Conservation (phyloP, 1,140 invertebrate species). For the Ganaspis sp. region DNA sequence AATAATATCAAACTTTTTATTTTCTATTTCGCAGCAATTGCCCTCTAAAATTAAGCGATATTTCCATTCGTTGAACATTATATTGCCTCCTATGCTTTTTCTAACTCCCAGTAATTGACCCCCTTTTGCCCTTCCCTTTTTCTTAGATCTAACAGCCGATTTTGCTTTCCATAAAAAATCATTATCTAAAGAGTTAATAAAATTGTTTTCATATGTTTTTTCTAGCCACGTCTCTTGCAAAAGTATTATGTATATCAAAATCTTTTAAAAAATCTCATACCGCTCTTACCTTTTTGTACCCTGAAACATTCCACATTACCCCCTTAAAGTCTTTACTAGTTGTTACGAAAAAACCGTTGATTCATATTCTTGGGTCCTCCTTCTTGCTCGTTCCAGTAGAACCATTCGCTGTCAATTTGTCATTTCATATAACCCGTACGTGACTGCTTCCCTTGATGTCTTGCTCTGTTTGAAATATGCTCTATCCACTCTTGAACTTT, state of each 20-base stretch:
- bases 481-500: too few species aligned
- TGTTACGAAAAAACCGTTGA: too few species aligned
- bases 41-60: slow-evolving; percentile 9
- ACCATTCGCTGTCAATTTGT: too few species aligned
- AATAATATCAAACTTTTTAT: not conserved
- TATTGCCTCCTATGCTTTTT: not conserved
- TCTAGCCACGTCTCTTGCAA: not conserved
- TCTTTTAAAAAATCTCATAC: not conserved
- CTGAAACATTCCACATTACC: slow-evolving; percentile 25
- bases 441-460: too few species aligned
- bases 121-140: not conserved
- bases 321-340: not conserved
- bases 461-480: too few species aligned
- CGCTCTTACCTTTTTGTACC: not conserved
- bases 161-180: not conserved
- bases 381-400: too few species aligned
- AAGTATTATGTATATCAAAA: not conserved
- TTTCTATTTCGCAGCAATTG: not conserved
- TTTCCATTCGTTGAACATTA: not conserved
- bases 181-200: not conserved
- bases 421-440: too few species aligned
- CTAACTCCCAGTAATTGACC: not conserved
- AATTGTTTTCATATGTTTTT: slow-evolving; percentile 18
- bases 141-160: not conserved
- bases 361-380: too few species aligned